phyloP scores from a whole-genome alignment of 1,140 invertebrate genomes.

The Oppia nitens region DNA sequence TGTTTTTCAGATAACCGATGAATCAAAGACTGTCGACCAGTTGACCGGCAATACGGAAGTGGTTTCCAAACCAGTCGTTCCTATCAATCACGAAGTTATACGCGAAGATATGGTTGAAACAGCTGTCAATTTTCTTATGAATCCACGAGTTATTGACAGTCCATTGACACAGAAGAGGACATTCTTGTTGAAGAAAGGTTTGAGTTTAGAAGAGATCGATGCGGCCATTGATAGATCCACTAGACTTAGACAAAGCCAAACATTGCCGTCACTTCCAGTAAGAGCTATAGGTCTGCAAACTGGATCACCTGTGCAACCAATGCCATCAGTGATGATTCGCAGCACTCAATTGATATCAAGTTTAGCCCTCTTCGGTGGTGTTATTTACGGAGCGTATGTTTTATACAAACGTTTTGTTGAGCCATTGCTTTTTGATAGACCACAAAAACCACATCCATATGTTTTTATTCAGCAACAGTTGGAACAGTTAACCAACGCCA shows the following conservation, averaged over 20 bases:
- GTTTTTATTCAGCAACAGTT: slow-evolving; percentile 9
- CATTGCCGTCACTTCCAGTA: neutral
- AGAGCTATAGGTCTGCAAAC: neutral
- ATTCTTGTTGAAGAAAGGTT: slow-evolving; percentile 60
- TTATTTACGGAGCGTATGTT: slow-evolving; percentile 13
- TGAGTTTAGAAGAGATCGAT: slow-evolving; percentile 57
- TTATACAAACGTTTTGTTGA: slow-evolving; percentile 12
- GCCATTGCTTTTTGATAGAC: neutral
- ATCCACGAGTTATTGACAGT: slow-evolving; percentile 56
- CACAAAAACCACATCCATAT: neutral
- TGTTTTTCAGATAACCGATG: neutral
- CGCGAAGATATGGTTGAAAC: slow-evolving; percentile 42
- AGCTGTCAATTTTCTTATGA: slow-evolving; percentile 66
- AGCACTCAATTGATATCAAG: neutral
- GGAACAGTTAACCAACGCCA: neutral
- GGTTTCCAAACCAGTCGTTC: neutral
- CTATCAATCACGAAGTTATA: neutral
- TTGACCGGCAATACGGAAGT: neutral
- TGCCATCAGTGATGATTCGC: neutral
- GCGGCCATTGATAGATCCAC: slow-evolving; percentile 31
- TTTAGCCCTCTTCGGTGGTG: slow-evolving; percentile 3
- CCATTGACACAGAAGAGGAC: slow-evolving; percentile 53
- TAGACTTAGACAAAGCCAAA: neutral
- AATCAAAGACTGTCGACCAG: neutral
- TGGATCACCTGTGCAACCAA: too few relatives aligned